Conservation (phyloP, 2,888 invertebrate genomes). For the Rhogogaster chlorosoma region DNA sequence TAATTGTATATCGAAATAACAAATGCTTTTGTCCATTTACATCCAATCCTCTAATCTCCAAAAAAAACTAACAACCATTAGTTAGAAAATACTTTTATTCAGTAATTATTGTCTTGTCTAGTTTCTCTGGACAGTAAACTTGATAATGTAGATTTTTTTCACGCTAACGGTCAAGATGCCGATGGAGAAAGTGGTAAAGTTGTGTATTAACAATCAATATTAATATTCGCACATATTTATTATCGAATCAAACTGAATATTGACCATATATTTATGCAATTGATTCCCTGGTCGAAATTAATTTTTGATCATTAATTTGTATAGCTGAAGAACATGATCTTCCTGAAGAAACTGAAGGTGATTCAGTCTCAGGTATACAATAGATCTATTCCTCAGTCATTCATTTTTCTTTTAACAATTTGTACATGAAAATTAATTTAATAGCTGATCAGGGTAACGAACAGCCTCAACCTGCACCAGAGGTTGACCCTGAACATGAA, state of each 20-base stretch:
- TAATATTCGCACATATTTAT: not conserved
- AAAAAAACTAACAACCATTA: not conserved
- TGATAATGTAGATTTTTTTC: conserved; percentile 9
- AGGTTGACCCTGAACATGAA: conserved; percentile 43
- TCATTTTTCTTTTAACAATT: not conserved
- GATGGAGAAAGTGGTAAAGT: conserved; percentile 17
- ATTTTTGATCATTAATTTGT: not conserved
- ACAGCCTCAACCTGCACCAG: conserved; percentile 30
- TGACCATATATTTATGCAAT: not conserved
- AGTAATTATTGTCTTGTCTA: not conserved
- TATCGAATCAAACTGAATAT: not conserved
- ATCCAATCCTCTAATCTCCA: not conserved
- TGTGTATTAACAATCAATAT: not conserved
- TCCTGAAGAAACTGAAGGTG: conserved; percentile 21
- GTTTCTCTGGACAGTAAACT: not conserved
- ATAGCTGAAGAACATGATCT: conserved; percentile 11
- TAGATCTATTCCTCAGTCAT: conserved; percentile 16
- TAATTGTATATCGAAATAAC: not conserved
- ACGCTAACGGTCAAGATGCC: conserved; percentile 1
- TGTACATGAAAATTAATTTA: conserved; percentile 35
- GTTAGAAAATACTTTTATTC: not conserved
- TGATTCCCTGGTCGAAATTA: not conserved
- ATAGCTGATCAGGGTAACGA: conserved; percentile 43
- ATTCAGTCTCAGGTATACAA: conserved; percentile 24
- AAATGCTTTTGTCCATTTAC: not conserved